Evolutionary conservation across 2,888 invertebrate genomes (phyloP).

Genomic region (Drosophila algonquin): DNA sequence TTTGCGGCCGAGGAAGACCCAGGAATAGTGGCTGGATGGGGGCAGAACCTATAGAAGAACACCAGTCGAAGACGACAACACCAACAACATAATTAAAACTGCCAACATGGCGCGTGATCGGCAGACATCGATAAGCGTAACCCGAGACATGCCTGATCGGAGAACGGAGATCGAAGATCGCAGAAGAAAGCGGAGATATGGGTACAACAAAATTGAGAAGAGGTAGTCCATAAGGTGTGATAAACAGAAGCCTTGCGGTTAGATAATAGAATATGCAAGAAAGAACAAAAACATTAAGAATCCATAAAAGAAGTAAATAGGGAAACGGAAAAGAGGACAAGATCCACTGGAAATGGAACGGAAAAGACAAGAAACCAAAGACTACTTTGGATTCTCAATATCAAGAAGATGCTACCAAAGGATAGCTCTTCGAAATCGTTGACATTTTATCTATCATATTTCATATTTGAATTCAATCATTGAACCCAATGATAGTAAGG

Average conservation of each 20-base stretch:
- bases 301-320: slow-evolving; percentile 3
- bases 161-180: slow-evolving; percentile 11
- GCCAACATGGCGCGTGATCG: slow-evolving; percentile 78
- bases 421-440: too few relatives aligned
- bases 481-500: background rate
- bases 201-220: background rate
- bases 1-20: background rate
- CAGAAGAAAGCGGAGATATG: background rate
- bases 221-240: slow-evolving; percentile 30
- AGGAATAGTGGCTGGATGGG: background rate
- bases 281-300: slow-evolving; percentile 1
- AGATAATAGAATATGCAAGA: slow-evolving; percentile 33
- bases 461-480: too few relatives aligned
- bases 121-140: slow-evolving; percentile 68
- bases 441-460: too few relatives aligned
- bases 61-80: background rate
- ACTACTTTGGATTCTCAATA: too few relatives aligned
- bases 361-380: too few relatives aligned
- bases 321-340: too few relatives aligned
- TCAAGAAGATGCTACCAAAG: too few relatives aligned
- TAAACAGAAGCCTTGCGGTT: slow-evolving; percentile 49
- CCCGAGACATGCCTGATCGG: slow-evolving; percentile 28
- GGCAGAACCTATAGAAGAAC: background rate
- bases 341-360: too few relatives aligned
- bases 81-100: slow-evolving; percentile 73